Evolutionary conservation across 1,140 invertebrate species (phyloP).

Genomic region (Condylostylus longicornis): DNA sequence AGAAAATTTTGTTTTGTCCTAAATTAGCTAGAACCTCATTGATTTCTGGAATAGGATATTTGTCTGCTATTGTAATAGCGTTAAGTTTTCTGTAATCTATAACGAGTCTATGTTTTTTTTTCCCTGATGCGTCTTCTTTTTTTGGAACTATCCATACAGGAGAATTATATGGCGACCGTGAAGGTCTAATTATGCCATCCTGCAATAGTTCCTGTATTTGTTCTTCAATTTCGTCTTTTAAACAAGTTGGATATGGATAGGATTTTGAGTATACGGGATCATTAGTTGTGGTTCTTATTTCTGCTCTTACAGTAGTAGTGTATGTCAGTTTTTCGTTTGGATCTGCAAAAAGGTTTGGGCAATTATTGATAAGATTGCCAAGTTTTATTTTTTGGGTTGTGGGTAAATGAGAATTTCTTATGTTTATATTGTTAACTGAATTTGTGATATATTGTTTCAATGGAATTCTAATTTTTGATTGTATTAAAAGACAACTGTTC

Average conservation of each 20-base stretch:
- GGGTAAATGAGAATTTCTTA: neutral
- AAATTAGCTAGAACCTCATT: slow-evolving; percentile 30
- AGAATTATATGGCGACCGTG: slow-evolving; percentile 1
- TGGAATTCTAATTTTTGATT: neutral
- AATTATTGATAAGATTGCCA: neutral
- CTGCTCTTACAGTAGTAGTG: neutral
- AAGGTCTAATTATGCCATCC: slow-evolving; percentile 17
- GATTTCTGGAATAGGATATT: slow-evolving; percentile 35
- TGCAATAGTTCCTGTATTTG: slow-evolving; percentile 10
- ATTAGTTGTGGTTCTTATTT: slow-evolving; percentile 1
- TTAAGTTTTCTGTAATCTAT: slow-evolving; percentile 18
- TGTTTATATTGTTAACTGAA: neutral
- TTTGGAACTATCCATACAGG: slow-evolving; percentile 2
- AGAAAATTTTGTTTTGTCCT: slow-evolving; percentile 24
- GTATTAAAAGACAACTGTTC: neutral
- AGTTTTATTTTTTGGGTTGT: neutral
- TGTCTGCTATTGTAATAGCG: slow-evolving; percentile 19
- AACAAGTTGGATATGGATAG: slow-evolving; percentile 11
- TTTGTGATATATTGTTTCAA: neutral
- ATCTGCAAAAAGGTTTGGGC: neutral
- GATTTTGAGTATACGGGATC: slow-evolving; percentile 7
- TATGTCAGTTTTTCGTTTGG: slow-evolving; percentile 1
- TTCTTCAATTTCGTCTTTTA: slow-evolving; percentile 15
- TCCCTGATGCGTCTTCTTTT: neutral
- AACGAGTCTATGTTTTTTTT: slow-evolving; percentile 11